phyloP scores from a whole-genome alignment of 2,113 vertebrate genomes.

The Albula glossodonta region DNA sequence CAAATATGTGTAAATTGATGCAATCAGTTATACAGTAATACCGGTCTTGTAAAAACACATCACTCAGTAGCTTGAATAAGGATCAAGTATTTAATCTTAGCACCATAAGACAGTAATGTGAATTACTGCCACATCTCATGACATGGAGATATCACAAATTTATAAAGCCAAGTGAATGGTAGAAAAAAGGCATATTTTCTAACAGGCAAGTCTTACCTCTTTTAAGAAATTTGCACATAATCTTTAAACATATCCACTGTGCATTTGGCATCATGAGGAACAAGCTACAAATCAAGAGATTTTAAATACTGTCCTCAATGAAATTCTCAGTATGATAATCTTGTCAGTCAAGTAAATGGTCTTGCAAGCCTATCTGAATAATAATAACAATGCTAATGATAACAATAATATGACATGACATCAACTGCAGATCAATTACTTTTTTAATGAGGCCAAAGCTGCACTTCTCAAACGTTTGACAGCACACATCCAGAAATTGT shows the following conservation, averaged over 20 bases:
- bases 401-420: neutral
- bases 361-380: neutral
- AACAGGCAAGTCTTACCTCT: neutral
- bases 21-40: neutral
- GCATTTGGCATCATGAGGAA: neutral
- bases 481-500: neutral
- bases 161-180: neutral
- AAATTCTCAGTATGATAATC: neutral
- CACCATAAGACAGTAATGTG: neutral
- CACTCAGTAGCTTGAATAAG: neutral
- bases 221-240: neutral
- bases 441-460: neutral
- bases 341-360: neutral
- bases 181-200: neutral
- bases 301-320: neutral
- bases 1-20: neutral
- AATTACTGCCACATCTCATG: neutral
- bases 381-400: neutral
- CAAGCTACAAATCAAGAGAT: neutral
- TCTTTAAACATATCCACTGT: neutral
- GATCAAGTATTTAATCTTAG: neutral
- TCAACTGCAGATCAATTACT: neutral
- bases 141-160: neutral
- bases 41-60: neutral
- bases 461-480: neutral